Evolutionary conservation across 2,797 vertebrate species (phyloP).

Genomic region (Limosa lapponica): DNA sequence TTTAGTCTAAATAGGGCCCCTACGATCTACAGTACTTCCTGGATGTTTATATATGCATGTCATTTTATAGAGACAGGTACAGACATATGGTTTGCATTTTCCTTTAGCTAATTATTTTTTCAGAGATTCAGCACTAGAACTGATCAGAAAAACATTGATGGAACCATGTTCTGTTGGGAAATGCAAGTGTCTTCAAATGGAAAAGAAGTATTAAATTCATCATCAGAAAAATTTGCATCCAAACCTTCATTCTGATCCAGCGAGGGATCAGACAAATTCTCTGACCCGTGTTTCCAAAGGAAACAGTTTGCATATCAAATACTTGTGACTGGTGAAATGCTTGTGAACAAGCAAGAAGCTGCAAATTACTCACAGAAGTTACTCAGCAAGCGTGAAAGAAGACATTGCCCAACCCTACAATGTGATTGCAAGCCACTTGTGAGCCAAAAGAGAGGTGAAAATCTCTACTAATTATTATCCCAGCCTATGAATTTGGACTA

Average conservation of each 20-base stretch:
- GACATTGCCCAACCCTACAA: neutral
- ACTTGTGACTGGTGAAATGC: neutral
- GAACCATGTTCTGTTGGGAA: neutral
- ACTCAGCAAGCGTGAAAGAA: neutral
- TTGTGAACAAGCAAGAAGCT: neutral
- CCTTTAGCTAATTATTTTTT: neutral
- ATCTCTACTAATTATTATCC: neutral
- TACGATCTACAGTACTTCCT: slow-evolving; percentile 4
- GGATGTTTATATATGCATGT: neutral
- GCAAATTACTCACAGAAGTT: neutral
- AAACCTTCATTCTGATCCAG: neutral
- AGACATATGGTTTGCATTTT: slow-evolving; percentile 39
- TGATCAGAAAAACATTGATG: neutral
- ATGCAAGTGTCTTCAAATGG: neutral
- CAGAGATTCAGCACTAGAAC: neutral
- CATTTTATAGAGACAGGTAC: slow-evolving; percentile 24
- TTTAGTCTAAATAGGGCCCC: slow-evolving; percentile 26
- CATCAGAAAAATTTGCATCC: neutral
- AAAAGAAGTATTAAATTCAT: neutral
- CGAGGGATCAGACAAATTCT: neutral
- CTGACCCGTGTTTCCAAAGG: neutral
- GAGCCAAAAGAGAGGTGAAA: neutral
- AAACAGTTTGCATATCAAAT: neutral
- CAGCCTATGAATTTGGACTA: neutral
- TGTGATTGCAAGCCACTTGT: neutral